Percentiles rank a stretch among this genome's conserved stretches.
These are phyloP conservation scores for Chrysocyon brachyurus DNA, from an alignment of 2,797 vertebrate species.

Conservation along the genomic window DNA sequence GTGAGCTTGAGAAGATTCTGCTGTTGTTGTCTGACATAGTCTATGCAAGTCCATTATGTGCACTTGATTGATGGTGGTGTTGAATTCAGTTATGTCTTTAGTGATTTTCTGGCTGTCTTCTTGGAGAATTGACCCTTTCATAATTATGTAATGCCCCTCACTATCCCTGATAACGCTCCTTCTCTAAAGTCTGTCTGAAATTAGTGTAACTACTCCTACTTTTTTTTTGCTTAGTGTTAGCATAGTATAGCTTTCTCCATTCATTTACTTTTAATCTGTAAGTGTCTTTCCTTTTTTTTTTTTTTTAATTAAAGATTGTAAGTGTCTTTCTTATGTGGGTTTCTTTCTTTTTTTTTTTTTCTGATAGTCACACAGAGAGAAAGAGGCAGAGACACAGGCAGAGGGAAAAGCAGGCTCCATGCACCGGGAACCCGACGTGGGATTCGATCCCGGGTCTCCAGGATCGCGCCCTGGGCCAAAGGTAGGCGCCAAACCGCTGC, in stretches of 20 bases:
- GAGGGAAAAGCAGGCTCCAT: no score
- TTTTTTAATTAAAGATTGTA: not conserved
- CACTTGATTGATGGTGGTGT: not conserved
- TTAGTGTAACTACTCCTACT: not conserved
- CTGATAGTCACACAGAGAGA: no score
- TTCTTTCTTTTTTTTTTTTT: not conserved
- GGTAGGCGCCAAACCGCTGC: no score
- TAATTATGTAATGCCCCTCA: not conserved
- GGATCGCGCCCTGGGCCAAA: no score
- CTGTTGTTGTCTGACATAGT: not conserved
- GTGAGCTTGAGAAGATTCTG: not conserved
- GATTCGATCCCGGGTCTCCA: no score
- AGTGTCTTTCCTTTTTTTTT: not conserved
- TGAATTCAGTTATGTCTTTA: not conserved
- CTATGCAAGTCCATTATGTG: not conserved
- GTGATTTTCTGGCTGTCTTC: not conserved
- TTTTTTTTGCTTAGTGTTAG: not conserved
- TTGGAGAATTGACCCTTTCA: not conserved
- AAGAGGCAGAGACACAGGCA: no score
- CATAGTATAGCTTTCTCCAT: not conserved
- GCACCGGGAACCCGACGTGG: no score
- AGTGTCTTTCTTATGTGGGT: not conserved
- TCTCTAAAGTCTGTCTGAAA: not conserved
- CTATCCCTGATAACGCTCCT: not conserved
- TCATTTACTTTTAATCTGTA: not conserved